These are phyloP conservation scores for Actias luna DNA, from an alignment of 2,888 invertebrate genomes.

Conservation along the genomic window DNA sequence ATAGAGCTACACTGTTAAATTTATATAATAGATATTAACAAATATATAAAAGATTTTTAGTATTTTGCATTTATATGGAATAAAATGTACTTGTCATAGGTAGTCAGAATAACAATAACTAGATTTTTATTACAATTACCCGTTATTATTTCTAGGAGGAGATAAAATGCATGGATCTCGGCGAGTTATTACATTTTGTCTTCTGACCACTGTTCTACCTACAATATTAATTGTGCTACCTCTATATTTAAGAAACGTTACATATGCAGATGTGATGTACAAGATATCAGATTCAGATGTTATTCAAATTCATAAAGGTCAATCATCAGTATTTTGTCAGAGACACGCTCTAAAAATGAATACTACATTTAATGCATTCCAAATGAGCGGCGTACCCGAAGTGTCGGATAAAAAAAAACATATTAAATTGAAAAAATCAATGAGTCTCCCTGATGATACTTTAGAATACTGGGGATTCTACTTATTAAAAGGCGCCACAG, in stretches of 20 bases:
- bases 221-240: constrained; percentile 88
- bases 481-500: constrained; percentile 88
- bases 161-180: constrained; percentile 90
- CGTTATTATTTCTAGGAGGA: constrained; percentile 73
- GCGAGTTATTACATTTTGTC: constrained; percentile 89
- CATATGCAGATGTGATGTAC: constrained; percentile 89
- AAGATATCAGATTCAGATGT: constrained; percentile 92
- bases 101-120: not conserved
- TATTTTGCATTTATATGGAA: not conserved
- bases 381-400: constrained; percentile 86
- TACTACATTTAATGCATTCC: constrained; percentile 86
- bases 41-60: not conserved
- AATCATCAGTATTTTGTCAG: constrained; percentile 91
- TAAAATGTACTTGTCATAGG: not conserved
- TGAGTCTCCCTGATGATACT: constrained; percentile 91
- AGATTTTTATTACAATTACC: not conserved
- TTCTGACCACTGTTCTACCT: constrained; percentile 88
- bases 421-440: constrained; percentile 89
- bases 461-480: constrained; percentile 95
- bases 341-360: constrained; percentile 90
- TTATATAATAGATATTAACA: not conserved
- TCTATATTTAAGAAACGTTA: constrained; percentile 87
- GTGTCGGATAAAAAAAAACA: constrained; percentile 87
- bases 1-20: not conserved
- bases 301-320: constrained; percentile 90